phyloP scores from a whole-genome alignment of 2,797 vertebrate genomes.

The Enteromius treurensis region DNA sequence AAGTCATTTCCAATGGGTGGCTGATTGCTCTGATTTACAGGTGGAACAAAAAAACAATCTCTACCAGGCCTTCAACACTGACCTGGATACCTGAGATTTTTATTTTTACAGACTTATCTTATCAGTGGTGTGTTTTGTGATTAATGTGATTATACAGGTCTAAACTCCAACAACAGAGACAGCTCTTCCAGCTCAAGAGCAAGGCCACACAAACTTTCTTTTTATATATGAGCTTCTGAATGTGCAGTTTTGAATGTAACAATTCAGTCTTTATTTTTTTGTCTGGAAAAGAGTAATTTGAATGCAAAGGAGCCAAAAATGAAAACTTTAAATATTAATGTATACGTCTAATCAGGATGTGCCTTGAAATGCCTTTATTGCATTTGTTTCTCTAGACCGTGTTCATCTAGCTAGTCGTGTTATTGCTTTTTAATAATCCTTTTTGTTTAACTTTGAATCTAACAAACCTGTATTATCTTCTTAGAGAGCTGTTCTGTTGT shows the following conservation, averaged over 20 bases:
- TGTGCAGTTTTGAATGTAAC: conserved; percentile 6
- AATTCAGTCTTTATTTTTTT: neutral
- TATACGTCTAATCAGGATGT: neutral
- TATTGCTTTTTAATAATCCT: conserved; percentile 43
- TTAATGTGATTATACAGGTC: neutral
- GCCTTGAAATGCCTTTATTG: conserved; percentile 9
- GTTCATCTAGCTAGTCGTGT: conserved; percentile 34
- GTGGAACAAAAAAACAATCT: neutral
- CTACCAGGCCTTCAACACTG: neutral
- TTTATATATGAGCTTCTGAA: neutral
- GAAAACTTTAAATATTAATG: neutral
- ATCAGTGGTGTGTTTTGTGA: neutral
- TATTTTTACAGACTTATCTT: neutral
- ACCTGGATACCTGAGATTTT: neutral
- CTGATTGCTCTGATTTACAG: neutral
- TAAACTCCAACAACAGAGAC: neutral
- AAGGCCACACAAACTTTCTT: neutral
- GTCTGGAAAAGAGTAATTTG: neutral
- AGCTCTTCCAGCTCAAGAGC: neutral
- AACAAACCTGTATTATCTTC: conserved; percentile 10
- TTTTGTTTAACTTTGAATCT: conserved; percentile 22
- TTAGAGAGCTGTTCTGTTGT: conserved; percentile 17
- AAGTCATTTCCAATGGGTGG: neutral
- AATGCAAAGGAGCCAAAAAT: neutral
- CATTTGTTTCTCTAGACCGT: conserved; percentile 8